Conservation (phyloP, 2,888 invertebrate genomes). For the Nomada lathburiana region DNA sequence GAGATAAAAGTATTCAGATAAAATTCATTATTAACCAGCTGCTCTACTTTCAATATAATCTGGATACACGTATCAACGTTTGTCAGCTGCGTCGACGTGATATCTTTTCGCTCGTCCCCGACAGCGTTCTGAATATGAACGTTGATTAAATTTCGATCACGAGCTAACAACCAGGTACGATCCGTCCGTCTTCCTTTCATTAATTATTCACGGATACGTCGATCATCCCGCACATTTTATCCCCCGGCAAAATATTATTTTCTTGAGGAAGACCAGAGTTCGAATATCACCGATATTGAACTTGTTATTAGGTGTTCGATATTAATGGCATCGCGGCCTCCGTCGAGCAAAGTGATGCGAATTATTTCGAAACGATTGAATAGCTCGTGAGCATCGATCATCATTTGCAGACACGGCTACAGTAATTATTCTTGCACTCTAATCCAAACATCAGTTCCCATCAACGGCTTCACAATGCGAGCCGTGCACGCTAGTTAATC, state of each 20-base stretch:
- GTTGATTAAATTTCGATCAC: constrained; percentile 42
- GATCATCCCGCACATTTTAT: background rate
- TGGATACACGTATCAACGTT: background rate
- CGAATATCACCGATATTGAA: background rate
- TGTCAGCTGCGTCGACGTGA: background rate
- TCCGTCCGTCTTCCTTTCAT: constrained; percentile 5
- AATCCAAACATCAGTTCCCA: constrained; percentile 7
- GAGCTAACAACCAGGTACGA: background rate
- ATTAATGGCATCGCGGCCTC: too few relatives aligned
- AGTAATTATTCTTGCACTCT: background rate
- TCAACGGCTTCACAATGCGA: background rate
- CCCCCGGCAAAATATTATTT: background rate
- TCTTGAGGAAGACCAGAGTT: background rate
- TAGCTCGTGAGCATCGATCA: background rate
- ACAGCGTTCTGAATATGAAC: constrained; percentile 2
- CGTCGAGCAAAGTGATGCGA: too few relatives aligned
- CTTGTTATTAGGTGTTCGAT: too few relatives aligned
- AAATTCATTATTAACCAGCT: background rate
- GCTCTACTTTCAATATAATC: background rate
- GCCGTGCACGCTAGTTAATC: constrained; percentile 2
- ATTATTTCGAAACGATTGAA: background rate
- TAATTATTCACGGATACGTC: constrained; percentile 20
- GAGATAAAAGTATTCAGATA: too few relatives aligned
- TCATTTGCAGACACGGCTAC: background rate
- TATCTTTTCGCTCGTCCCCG: background rate